phyloP scores from a whole-genome alignment of 1,140 invertebrate species.

The Anadara kagoshimensis region DNA sequence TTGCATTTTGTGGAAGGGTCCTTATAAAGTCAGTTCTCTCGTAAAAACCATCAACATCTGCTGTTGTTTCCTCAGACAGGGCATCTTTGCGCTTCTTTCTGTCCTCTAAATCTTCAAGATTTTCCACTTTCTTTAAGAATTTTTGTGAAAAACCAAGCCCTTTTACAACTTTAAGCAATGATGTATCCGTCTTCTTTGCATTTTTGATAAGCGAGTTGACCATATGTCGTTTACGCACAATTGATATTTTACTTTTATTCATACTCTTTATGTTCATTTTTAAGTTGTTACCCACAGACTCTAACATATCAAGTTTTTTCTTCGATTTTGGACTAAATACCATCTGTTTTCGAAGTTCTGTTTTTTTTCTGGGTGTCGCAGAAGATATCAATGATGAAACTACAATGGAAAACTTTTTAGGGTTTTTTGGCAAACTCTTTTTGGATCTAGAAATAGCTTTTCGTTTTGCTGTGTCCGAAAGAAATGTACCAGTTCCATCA shows the following conservation, averaged over 20 bases:
- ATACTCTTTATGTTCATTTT: neutral
- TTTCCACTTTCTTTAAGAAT: neutral
- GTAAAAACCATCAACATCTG: neutral
- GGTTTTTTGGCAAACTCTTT: too few species aligned
- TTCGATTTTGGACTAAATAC: neutral
- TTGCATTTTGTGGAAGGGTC: neutral
- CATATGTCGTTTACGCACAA: neutral
- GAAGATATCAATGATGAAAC: neutral
- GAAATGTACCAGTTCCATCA: too few species aligned
- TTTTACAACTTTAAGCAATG: too few species aligned
- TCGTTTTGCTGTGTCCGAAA: too few species aligned
- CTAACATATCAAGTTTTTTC: neutral
- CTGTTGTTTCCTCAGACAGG: neutral
- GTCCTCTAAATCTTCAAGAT: neutral
- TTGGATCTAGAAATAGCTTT: too few species aligned
- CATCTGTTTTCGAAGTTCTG: neutral
- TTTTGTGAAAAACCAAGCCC: neutral
- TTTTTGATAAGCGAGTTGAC: too few species aligned
- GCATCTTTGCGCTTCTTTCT: constrained; percentile 17
- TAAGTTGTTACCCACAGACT: neutral
- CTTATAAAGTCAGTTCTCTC: neutral
- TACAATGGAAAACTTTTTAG: constrained; percentile 3
- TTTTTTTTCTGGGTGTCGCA: constrained; percentile 12
- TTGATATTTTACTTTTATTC: neutral
- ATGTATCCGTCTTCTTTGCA: too few species aligned